Evolutionary conservation across 2,113 vertebrate species (phyloP).

Genomic region (Thunnus thynnus): DNA sequence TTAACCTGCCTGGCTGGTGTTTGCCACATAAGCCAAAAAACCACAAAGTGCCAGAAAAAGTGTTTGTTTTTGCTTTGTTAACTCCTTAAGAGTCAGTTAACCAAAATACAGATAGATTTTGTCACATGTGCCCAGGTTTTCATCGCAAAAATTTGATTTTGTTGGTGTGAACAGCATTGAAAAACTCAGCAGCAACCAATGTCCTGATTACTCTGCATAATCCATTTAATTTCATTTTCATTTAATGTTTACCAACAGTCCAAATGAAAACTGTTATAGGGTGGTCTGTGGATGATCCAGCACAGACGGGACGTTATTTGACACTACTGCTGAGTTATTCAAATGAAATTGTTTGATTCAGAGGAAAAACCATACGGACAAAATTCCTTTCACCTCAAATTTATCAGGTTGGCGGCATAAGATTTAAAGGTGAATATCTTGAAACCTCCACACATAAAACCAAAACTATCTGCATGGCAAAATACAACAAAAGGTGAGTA

Average conservation of each 20-base stretch:
- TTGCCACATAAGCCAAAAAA: not conserved
- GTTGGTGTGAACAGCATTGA: too few relatives aligned
- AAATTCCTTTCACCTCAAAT: too few relatives aligned
- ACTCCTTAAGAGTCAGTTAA: not conserved
- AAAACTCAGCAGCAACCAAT: too few relatives aligned
- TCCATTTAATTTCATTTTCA: not conserved
- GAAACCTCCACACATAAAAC: too few relatives aligned
- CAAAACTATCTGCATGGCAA: not conserved
- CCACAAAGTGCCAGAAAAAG: not conserved
- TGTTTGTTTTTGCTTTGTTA: not conserved
- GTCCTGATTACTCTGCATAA: slow-evolving; percentile 7
- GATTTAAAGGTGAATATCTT: too few relatives aligned
- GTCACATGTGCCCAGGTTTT: not conserved
- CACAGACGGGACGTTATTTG: too few relatives aligned
- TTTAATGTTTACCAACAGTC: not conserved
- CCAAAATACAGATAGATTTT: not conserved
- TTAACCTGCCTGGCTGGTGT: not conserved
- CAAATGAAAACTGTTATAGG: not conserved
- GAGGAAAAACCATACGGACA: too few relatives aligned
- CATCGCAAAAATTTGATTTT: too few relatives aligned
- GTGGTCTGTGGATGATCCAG: slow-evolving; percentile 19
- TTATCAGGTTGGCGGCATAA: too few relatives aligned
- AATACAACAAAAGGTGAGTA: not conserved
- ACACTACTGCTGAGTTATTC: too few relatives aligned
- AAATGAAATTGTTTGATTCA: too few relatives aligned